These are phyloP conservation scores for Dryobates pubescens DNA, from an alignment of 2,797 vertebrate genomes.

Conservation along the genomic window DNA sequence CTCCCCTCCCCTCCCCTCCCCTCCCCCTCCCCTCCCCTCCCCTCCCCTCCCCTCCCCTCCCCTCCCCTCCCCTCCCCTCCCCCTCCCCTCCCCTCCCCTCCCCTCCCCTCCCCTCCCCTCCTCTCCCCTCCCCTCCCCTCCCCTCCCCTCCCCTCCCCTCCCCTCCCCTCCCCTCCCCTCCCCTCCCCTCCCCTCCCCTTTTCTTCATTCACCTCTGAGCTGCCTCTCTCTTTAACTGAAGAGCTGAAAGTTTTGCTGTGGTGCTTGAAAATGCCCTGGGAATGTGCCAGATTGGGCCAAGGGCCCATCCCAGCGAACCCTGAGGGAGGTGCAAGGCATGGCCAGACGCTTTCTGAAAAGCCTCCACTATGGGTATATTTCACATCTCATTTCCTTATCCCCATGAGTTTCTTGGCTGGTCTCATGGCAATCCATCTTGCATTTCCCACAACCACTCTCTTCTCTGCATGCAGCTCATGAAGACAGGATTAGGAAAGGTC, in stretches of 20 bases:
- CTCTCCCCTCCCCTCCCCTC: too few relatives aligned
- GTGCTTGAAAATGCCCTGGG: not conserved
- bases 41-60: too few relatives aligned
- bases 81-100: too few relatives aligned
- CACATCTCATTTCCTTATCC: conserved; percentile 33
- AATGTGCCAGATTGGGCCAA: not conserved
- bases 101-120: too few relatives aligned
- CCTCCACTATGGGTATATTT: not conserved
- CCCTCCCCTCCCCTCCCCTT: too few relatives aligned
- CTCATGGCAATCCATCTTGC: not conserved
- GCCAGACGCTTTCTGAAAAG: conserved; percentile 13
- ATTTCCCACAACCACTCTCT: not conserved
- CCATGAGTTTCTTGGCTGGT: not conserved
- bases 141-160: too few relatives aligned
- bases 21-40: too few relatives aligned
- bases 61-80: too few relatives aligned
- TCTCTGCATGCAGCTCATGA: not conserved
- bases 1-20: too few relatives aligned
- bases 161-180: too few relatives aligned
- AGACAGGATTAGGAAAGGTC: accelerated
- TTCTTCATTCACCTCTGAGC: not conserved
- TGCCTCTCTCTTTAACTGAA: not conserved
- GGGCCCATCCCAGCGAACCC: not conserved
- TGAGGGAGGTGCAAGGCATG: not conserved
- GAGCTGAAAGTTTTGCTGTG: not conserved